A percentile compares a stretch with the other conserved stretches of the same genome.
phyloP scores from a whole-genome alignment of 2,888 invertebrate genomes.

The Pelosia muscerda region DNA sequence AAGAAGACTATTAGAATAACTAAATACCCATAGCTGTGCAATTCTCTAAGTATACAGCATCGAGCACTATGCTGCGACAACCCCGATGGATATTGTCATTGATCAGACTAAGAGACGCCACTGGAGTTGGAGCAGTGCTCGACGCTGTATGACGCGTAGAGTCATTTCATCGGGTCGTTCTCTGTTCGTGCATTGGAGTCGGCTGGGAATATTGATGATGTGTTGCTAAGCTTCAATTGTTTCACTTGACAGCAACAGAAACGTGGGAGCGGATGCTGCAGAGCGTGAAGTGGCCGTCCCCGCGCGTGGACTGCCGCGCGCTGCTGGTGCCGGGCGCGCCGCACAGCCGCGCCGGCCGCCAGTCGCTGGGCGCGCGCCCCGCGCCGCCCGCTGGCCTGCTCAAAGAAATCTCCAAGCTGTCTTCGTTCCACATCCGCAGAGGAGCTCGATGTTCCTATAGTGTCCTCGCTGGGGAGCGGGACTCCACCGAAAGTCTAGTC shows the following conservation, averaged over 20 bases:
- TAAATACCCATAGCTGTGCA: background rate
- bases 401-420: slow-evolving; percentile 90
- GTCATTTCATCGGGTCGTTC: too few species aligned
- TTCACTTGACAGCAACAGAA: slow-evolving; percentile 87
- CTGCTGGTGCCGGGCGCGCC: slow-evolving; percentile 85
- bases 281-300: slow-evolving; percentile 88
- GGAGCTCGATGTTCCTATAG: slow-evolving; percentile 91
- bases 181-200: too few species aligned
- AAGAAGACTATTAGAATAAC: slow-evolving; percentile 10
- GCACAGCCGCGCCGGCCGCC: slow-evolving; percentile 65
- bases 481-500: slow-evolving; percentile 89
- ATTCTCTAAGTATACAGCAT: too few species aligned
- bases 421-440: slow-evolving; percentile 89
- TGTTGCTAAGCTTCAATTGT: background rate
- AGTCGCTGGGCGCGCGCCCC: slow-evolving; percentile 59
- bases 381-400: slow-evolving; percentile 84
- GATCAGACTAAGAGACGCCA: too few species aligned
- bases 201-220: background rate
- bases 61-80: too few species aligned
- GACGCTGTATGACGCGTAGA: too few species aligned
- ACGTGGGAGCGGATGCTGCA: slow-evolving; percentile 91
- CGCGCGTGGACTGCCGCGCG: slow-evolving; percentile 90
- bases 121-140: too few species aligned
- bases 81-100: too few species aligned
- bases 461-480: slow-evolving; percentile 88